Percentiles rank a stretch among this genome's conserved stretches.
Conservation (phyloP, 2,888 invertebrate species). For the Drosophila fungiperda region DNA sequence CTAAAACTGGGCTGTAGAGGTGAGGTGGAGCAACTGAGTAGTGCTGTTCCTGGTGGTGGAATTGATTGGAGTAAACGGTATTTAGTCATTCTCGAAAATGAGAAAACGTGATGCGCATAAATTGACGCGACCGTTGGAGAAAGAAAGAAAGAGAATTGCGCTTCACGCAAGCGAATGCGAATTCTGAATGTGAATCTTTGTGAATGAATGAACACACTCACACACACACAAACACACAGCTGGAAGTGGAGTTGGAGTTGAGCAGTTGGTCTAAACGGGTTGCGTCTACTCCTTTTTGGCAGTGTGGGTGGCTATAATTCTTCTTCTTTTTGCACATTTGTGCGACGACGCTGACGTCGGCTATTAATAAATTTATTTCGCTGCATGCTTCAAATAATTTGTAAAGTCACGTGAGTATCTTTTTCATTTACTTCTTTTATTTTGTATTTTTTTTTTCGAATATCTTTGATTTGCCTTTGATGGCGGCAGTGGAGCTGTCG, state of each 20-base stretch:
- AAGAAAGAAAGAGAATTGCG: constrained; percentile 44
- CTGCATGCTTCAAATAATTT: constrained; percentile 74
- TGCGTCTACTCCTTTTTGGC: constrained; percentile 19
- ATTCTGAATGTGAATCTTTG: constrained; percentile 62
- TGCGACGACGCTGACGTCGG: constrained; percentile 52
- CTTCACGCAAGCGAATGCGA: constrained; percentile 57
- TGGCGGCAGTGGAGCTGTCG: constrained; percentile 35
- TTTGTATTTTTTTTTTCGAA: neutral
- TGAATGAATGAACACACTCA: constrained; percentile 62
- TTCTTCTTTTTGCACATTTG: constrained; percentile 40
- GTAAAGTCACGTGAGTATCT: constrained; percentile 72
- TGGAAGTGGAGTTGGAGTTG: constrained; percentile 13
- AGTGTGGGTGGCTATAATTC: constrained; percentile 55
- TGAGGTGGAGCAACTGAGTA: constrained; percentile 24
- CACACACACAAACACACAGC: neutral
- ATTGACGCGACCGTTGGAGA: constrained; percentile 63
- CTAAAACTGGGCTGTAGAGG: constrained; percentile 15
- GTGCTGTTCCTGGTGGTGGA: constrained; percentile 19
- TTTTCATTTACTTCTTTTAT: constrained; percentile 5
- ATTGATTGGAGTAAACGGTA: constrained; percentile 81
- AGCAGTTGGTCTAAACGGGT: constrained; percentile 17
- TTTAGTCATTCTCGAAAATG: constrained; percentile 84
- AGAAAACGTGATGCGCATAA: constrained; percentile 84
- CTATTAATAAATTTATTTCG: constrained; percentile 76
- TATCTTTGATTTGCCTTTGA: constrained; percentile 70